Percentiles rank a stretch among this genome's conserved stretches.
Conservation (phyloP, 2,797 vertebrate genomes). For the Ispidina lecontei region DNA sequence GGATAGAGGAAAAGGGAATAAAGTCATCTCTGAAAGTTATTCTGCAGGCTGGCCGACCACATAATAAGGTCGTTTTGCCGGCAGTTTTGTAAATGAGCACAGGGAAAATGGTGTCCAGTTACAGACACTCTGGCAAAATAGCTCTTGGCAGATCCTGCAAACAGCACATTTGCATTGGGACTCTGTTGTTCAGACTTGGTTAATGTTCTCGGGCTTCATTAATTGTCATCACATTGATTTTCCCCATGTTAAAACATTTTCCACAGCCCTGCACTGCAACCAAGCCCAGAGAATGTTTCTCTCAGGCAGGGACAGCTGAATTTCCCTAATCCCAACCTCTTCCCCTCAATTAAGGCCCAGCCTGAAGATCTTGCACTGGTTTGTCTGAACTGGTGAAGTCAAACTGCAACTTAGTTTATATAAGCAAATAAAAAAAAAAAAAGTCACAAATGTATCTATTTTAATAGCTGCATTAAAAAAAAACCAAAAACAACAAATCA, state of each 20-base stretch:
- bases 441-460: background rate
- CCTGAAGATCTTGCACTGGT: background rate
- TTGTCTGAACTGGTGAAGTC: background rate
- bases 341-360: background rate
- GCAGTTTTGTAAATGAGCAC: slow-evolving; percentile 31
- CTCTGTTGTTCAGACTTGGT: background rate
- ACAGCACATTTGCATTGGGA: background rate
- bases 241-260: background rate
- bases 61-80: slow-evolving; percentile 3
- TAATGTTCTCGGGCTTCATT: slow-evolving; percentile 11
- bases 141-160: background rate
- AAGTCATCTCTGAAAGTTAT: background rate
- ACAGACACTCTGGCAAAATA: slow-evolving; percentile 2
- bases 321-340: background rate
- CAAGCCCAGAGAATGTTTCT: fast-evolving
- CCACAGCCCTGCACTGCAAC: background rate
- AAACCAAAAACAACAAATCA: too few species aligned
- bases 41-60: background rate
- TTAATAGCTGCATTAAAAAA: background rate
- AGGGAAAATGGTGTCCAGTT: slow-evolving; percentile 38
- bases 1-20: background rate
- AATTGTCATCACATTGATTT: slow-evolving; percentile 37
- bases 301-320: background rate
- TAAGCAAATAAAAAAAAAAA: background rate
- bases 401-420: fast-evolving